These are phyloP conservation scores for Myrmophylax atrothorax DNA, from an alignment of 2,113 vertebrate species.

Conservation along the genomic window DNA sequence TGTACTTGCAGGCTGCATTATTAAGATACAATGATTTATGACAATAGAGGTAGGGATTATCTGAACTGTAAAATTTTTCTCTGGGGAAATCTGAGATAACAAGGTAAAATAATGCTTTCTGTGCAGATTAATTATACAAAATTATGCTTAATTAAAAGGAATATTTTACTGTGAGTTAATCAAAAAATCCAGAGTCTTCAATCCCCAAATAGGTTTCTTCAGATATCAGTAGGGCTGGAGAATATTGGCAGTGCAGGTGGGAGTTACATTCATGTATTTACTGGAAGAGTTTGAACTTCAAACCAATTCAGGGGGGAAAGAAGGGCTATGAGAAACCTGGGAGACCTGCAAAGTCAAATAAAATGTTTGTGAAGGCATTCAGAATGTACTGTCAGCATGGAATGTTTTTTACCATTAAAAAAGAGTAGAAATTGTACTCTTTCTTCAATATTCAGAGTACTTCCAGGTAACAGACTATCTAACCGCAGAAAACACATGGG, in stretches of 20 bases:
- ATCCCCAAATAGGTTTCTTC: background rate
- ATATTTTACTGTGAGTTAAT: background rate
- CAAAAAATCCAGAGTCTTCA: background rate
- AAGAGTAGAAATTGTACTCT: background rate
- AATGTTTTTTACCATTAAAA: background rate
- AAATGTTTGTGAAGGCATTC: background rate
- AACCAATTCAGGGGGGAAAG: background rate
- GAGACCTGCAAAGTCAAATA: background rate
- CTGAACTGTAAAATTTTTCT: background rate
- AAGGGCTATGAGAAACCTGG: background rate
- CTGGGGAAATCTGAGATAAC: background rate
- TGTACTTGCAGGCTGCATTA: background rate
- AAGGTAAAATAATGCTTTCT: slow-evolving; percentile 14
- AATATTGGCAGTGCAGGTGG: background rate
- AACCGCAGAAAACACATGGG: background rate
- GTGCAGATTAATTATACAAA: slow-evolving; percentile 17
- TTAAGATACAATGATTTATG: background rate
- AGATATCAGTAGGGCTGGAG: background rate
- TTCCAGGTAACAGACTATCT: background rate
- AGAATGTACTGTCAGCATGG: background rate
- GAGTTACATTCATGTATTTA: background rate
- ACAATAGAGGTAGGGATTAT: background rate
- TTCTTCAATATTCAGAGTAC: background rate
- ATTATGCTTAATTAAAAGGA: slow-evolving; percentile 36
- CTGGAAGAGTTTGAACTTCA: background rate